Percentiles rank a stretch among this genome's conserved stretches.
Conservation (phyloP, 1,140 invertebrate genomes). For the Lepidurus arcticus region DNA sequence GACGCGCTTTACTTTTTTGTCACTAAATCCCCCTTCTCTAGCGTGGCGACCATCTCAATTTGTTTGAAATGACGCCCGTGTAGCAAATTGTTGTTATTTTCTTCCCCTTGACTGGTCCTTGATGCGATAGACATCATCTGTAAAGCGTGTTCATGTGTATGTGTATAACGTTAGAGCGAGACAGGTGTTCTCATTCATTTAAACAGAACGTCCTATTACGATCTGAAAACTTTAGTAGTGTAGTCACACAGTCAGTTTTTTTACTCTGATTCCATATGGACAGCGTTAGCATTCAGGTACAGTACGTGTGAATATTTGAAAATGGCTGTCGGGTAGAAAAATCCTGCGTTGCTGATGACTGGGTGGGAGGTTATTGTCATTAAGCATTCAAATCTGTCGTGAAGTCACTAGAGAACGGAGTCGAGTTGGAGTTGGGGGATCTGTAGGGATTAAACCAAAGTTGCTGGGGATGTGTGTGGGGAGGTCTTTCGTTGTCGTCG, state of each 20-base stretch:
- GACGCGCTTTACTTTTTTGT: no score
- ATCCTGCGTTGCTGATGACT: neutral
- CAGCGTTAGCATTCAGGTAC: neutral
- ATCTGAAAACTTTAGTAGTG: neutral
- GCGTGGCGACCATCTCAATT: neutral
- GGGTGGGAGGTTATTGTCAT: neutral
- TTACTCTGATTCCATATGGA: neutral
- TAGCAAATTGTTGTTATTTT: neutral
- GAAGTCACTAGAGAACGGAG: slow-evolving; percentile 1
- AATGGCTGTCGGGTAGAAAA: neutral
- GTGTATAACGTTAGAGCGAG: neutral
- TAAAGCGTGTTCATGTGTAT: neutral
- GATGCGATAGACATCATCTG: neutral
- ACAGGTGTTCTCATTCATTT: neutral
- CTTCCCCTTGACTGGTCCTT: neutral
- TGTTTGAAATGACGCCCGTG: neutral
- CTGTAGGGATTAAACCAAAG: slow-evolving; percentile 21
- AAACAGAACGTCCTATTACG: neutral
- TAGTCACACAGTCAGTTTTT: neutral
- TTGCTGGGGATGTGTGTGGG: neutral
- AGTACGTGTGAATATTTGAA: neutral
- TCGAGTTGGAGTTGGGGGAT: neutral
- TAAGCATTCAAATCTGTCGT: slow-evolving; percentile 19
- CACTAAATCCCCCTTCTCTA: neutral
- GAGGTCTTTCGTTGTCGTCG: neutral